Evolutionary conservation across 1,140 invertebrate genomes (phyloP), one percentile per base, ranked within the genome.

Genomic region (Cydia amplana): DNA sequence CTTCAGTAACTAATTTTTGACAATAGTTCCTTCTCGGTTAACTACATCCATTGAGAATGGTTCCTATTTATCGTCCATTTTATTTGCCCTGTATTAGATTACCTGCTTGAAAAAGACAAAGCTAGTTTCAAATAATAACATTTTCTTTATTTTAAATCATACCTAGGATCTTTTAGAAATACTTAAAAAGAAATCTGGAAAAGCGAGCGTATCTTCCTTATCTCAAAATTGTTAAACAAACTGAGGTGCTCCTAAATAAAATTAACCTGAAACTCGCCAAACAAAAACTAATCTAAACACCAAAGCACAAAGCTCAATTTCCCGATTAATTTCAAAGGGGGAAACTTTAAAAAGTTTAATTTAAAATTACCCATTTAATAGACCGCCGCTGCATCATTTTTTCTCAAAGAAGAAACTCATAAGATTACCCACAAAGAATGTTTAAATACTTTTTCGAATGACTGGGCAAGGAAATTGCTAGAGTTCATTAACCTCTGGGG

Each of bases 401-500:
- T 70, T 70, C 65, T 32, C 64, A 67, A 67, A 67, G 32, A 14
- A n/a, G 9, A n/a, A 32, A 40, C 65, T 40, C 65, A 32, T 70
- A 70, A 70, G 65, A 70, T 43, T 70, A 40, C 32, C 64, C 64
- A 40, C 65, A 70, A 70, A 70, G 32, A 40, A 36, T 16, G 49
- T 73, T 72, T 14, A 51, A 73, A 55, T 55, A 49, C 43, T 73
- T 55, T 73, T 73, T 12, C 46, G 16, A 28, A 20, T n/a, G 49
- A 73, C 43, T 73, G 72, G 9, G 18, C 46, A 18, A 18, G 23
- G 28, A 73, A 73, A 73, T 73, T 28, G 23, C 23, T 49, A 12
- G 43, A 51, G 72, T 73, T 73, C 72, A 73, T 73, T 73, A 73
- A 73, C 72, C 72, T 28, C 25, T 32, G 9, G 55, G 10, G 20